phyloP scores from a whole-genome alignment of 23 tunicate genomes.

The Phallusia fumigata region DNA sequence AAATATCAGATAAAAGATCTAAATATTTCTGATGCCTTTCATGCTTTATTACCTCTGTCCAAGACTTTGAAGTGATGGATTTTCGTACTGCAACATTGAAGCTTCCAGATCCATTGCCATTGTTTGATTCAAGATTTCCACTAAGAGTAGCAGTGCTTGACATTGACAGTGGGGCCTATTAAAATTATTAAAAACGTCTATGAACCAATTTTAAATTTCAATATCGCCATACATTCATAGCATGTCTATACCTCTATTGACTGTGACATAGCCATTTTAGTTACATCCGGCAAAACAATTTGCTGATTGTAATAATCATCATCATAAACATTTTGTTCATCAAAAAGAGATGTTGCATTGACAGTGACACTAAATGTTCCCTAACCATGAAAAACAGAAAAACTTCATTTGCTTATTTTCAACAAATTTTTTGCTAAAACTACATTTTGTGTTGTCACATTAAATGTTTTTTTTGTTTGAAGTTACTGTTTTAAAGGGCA shows the following conservation, averaged over 20 bases:
- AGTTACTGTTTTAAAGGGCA: background rate
- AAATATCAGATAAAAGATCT: background rate
- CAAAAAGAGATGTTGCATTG: slow-evolving; percentile 83
- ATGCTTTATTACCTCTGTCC: slow-evolving; percentile 76
- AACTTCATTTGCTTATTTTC: no score
- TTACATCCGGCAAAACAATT: slow-evolving; percentile 69
- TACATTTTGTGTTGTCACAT: no score
- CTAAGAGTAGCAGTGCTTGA: slow-evolving; percentile 78
- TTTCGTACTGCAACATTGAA: slow-evolving; percentile 35
- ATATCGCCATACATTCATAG: no score
- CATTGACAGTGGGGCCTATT: slow-evolving; percentile 83
- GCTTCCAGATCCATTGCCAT: slow-evolving; percentile 90
- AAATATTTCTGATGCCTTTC: background rate
- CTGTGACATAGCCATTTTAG: slow-evolving; percentile 68
- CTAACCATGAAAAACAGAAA: slow-evolving; percentile 21
- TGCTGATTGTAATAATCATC: slow-evolving; percentile 70
- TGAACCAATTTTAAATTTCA: no score
- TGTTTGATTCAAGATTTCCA: slow-evolving; percentile 65
- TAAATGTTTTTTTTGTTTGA: background rate
- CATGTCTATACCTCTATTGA: slow-evolving; percentile 25
- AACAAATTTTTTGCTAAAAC: no score
- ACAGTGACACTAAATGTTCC: slow-evolving; percentile 71
- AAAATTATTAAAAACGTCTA: no score
- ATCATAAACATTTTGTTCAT: slow-evolving; percentile 30
- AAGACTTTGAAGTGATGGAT: slow-evolving; percentile 37